phyloP scores from a whole-genome alignment of 35 echinoderm and acorn worm species.

The Ophiothrix spiculata region DNA sequence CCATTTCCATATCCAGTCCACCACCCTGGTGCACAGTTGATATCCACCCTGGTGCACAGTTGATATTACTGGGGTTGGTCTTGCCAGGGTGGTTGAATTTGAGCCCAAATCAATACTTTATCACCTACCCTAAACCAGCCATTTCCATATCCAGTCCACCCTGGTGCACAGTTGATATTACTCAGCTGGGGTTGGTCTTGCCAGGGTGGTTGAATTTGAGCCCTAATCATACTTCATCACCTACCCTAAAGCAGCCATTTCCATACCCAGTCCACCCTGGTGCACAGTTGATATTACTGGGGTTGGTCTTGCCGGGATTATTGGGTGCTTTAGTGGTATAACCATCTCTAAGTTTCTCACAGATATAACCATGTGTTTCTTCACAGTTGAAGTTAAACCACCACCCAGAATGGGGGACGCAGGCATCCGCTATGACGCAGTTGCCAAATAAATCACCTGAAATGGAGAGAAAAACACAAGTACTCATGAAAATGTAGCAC shows the following conservation, averaged over 20 bases:
- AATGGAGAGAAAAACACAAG: background rate
- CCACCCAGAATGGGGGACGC: constrained; percentile 26
- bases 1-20: too few species aligned
- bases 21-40: constrained; percentile 9
- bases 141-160: constrained; percentile 51
- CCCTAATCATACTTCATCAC: background rate
- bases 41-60: too few species aligned
- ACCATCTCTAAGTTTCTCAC: constrained; percentile 49
- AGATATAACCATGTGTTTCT: constrained; percentile 50
- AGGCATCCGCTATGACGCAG: constrained; percentile 60
- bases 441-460: constrained; percentile 19
- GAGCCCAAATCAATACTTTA: too few species aligned
- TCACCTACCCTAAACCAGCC: too few species aligned
- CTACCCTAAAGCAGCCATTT: constrained; percentile 39
- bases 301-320: constrained; percentile 14
- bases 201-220: background rate
- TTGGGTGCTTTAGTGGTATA: constrained; percentile 27
- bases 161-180: background rate
- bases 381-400: constrained; percentile 66
- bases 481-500: too few species aligned
- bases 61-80: constrained; percentile 23
- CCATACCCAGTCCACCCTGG: constrained; percentile 51
- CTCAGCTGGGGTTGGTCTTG: background rate
- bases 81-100: too few species aligned
- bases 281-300: constrained; percentile 4